Base-by-base conservation (phyloP, 2,888 invertebrate genomes). In the Empis livida region DNA sequence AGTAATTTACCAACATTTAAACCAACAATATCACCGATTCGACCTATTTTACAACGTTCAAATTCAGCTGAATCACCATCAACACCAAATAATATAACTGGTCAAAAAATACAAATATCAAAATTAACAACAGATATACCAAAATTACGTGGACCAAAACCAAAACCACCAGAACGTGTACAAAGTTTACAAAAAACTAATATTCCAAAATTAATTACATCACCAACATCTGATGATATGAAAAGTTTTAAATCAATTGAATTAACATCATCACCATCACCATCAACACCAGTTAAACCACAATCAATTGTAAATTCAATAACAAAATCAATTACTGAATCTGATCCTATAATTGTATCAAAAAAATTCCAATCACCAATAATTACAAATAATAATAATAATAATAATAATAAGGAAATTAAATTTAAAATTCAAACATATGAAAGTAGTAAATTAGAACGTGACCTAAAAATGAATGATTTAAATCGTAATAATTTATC, bases 361-460 rank as follows among this genome's bases (percentile, higher is more conserved):
- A 20, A 20, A 20, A 20, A 20, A 13, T 15, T 11, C 8, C 39
- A 45, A 17, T 31, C 63, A 63, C 45, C 47, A 52, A 4, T 61
- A 9, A 57, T 53, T 40, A 51, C 53, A 35, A 35, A 45, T 17
- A 45, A 50, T 9, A n/a, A n/a, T n/a, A n/a, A n/a, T n/a, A n/a
- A n/a, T n/a, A n/a, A n/a, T n/a, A n/a, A n/a, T n/a, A 57, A 57
- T 38, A 58, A 63, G 1, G 67, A 67, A 47, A 65, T 67, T n/a
- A 63, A 60, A 15, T 67, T 67, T 45, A 67, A 68, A 50, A 67
- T 67, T 27, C 67, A 67, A 54, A 67, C 67, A 11, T 67, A 67
- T 50, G 68, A 68, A 49, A 51, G 52, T 16, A 66, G 61, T 47
- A 63, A 67, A 41, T 47, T 57, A 0, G 58, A 60, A 43, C 58